Conservation (phyloP, 2,797 vertebrate species). For the Miichthys miiuy region DNA sequence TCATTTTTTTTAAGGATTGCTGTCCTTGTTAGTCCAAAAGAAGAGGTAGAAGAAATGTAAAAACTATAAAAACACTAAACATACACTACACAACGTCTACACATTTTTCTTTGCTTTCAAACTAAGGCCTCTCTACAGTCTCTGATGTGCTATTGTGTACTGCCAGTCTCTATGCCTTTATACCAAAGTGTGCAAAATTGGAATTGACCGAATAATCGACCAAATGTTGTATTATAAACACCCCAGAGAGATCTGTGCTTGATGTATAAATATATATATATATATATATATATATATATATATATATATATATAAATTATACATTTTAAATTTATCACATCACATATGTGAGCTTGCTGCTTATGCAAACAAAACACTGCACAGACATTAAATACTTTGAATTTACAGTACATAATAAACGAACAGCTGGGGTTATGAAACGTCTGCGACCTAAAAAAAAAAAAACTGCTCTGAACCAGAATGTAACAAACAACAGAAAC, state of each 20-base stretch:
- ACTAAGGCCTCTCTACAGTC: neutral
- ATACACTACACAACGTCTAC: too few species aligned
- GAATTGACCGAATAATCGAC: too few species aligned
- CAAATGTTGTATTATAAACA: neutral
- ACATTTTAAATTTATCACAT: neutral
- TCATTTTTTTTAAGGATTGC: neutral
- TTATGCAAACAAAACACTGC: neutral
- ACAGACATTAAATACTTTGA: neutral
- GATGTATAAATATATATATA: neutral
- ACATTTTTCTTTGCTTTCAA: neutral
- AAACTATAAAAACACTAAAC: neutral
- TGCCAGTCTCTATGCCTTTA: neutral
- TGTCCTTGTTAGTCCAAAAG: neutral
- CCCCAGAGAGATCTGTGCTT: neutral
- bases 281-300: too few species aligned
- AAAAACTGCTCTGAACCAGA: neutral
- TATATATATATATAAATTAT: too few species aligned
- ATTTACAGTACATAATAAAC: neutral
- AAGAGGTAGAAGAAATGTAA: neutral
- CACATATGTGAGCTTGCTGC: neutral
- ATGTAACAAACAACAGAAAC: conserved; percentile 25
- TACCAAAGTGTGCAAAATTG: neutral
- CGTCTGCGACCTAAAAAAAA: neutral
- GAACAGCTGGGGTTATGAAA: conserved; percentile 6
- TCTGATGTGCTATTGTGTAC: too few species aligned